Evolutionary conservation across 1,140 invertebrate species (phyloP).

Genomic region (Rhynchophorus ferrugineus): DNA sequence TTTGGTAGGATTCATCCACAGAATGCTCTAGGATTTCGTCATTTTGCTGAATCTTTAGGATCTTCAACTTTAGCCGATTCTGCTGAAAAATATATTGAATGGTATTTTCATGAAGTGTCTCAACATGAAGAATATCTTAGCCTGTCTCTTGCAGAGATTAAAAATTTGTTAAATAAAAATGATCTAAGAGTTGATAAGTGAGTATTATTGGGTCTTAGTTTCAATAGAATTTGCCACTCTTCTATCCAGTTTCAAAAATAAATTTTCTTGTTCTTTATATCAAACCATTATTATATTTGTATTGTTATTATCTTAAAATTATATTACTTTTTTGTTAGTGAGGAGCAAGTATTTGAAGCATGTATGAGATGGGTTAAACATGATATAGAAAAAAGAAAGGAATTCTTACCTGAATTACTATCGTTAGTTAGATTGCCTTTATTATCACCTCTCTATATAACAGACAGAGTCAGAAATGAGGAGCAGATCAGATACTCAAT

Average conservation of each 20-base stretch:
- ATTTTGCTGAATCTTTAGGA: constrained; percentile 76
- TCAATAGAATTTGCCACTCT: not conserved
- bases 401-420: constrained; percentile 62
- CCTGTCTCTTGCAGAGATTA: constrained; percentile 56
- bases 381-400: constrained; percentile 47
- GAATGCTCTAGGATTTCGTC: constrained; percentile 76
- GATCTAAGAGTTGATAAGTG: constrained; percentile 68
- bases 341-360: constrained; percentile 75
- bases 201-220: constrained; percentile 3
- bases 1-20: constrained; percentile 66
- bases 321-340: constrained; percentile 34
- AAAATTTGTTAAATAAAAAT: constrained; percentile 68
- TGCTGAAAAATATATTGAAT: constrained; percentile 75
- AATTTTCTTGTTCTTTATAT: not conserved
- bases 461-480: constrained; percentile 77
- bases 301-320: not conserved
- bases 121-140: constrained; percentile 71
- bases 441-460: constrained; percentile 73
- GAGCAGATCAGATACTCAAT: constrained; percentile 68
- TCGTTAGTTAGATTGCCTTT: constrained; percentile 72
- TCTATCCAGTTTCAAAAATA: not conserved
- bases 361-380: constrained; percentile 77
- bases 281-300: not conserved
- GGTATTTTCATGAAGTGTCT: constrained; percentile 74
- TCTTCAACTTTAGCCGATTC: constrained; percentile 64